phyloP scores from a whole-genome alignment of 53 echinoderm and acorn worm genomes.

The Hippasteria phrygiana region DNA sequence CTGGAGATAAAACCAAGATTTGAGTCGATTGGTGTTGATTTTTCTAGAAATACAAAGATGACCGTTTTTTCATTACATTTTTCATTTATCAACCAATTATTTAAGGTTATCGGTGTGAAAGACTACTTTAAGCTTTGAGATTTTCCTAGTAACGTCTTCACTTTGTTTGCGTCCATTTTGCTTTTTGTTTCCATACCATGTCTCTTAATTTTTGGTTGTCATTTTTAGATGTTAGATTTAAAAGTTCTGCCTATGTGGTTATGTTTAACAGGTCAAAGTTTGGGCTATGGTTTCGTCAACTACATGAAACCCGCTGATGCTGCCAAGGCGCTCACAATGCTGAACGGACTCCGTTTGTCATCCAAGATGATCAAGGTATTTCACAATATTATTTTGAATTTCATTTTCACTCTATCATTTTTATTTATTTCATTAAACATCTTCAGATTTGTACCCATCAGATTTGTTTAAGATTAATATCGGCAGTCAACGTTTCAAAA shows the following conservation, averaged over 20 bases:
- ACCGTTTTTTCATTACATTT: too few relatives aligned
- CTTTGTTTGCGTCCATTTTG: background rate
- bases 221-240: slow-evolving; percentile 71
- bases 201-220: slow-evolving; percentile 43
- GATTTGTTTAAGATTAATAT: too few relatives aligned
- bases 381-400: background rate
- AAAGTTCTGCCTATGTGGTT: slow-evolving; percentile 76
- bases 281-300: slow-evolving; percentile 99
- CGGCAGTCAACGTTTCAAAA: too few relatives aligned
- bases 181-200: slow-evolving; percentile 1
- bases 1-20: too few relatives aligned
- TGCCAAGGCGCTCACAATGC: slow-evolving; percentile 90
- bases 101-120: too few relatives aligned
- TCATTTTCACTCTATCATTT: background rate
- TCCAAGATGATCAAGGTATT: slow-evolving; percentile 97
- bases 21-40: too few relatives aligned
- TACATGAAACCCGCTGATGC: slow-evolving; percentile 98
- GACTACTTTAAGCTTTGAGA: too few relatives aligned
- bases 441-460: too few relatives aligned
- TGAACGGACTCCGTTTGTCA: slow-evolving; percentile 92
- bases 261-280: slow-evolving; percentile 92
- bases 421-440: background rate
- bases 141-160: too few relatives aligned
- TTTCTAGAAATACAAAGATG: too few relatives aligned
- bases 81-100: too few relatives aligned